A percentile compares a stretch with the other conserved stretches of the same genome.
Evolutionary conservation across 2,888 invertebrate species (phyloP).

Genomic region (Nasonia oneida): DNA sequence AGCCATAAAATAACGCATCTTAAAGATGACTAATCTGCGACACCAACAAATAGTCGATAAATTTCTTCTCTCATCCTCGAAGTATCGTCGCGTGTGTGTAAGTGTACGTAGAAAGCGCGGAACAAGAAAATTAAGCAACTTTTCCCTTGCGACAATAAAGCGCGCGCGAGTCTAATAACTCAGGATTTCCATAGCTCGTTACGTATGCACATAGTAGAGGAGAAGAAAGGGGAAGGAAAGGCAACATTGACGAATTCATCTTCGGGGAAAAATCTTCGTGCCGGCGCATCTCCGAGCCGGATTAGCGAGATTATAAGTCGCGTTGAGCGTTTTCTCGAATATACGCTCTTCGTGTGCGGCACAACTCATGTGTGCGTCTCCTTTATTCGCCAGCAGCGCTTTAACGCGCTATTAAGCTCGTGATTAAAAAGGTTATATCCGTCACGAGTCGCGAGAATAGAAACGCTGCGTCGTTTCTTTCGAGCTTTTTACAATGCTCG

Average conservation of each 20-base stretch:
- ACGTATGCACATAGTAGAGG: too few species aligned
- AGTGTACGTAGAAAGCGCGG: background rate
- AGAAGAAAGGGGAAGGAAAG: background rate
- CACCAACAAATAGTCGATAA: slow-evolving; percentile 1
- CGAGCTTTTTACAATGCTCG: background rate
- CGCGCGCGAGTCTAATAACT: slow-evolving; percentile 16
- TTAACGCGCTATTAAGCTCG: slow-evolving; percentile 43
- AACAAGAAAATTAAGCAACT: background rate
- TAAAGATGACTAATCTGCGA: slow-evolving; percentile 9
- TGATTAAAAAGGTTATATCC: slow-evolving; percentile 50
- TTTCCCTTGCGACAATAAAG: background rate
- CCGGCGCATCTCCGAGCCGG: slow-evolving; percentile 1
- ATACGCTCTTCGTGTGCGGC: slow-evolving; percentile 51
- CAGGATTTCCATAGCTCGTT: slow-evolving; percentile 2
- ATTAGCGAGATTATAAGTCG: slow-evolving; percentile 29
- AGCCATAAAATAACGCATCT: background rate
- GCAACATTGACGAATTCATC: slow-evolving; percentile 40
- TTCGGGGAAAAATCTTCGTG: slow-evolving; percentile 26
- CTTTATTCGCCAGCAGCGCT: slow-evolving; percentile 21
- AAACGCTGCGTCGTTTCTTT: background rate
- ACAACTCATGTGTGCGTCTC: background rate
- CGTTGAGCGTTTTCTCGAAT: slow-evolving; percentile 3
- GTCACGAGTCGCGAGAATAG: slow-evolving; percentile 28
- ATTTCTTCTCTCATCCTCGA: background rate
- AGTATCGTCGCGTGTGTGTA: background rate